phyloP scores from a whole-genome alignment of 1,140 invertebrate species.

The Camponotus vicinus region DNA sequence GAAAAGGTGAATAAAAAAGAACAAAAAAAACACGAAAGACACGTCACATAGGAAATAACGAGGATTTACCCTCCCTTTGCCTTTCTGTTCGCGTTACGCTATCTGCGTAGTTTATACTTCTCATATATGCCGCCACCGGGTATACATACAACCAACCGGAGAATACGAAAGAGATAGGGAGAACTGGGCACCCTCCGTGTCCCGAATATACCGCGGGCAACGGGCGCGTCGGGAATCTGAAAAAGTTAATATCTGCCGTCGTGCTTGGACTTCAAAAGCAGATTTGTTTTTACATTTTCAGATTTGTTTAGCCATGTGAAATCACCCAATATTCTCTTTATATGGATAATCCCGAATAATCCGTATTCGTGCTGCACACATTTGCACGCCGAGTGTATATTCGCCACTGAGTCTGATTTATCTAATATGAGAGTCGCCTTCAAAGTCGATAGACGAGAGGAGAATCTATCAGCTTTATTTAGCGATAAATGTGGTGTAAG shows the following conservation, averaged over 20 bases:
- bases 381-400: too few species aligned
- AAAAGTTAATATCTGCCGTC: slow-evolving; percentile 83
- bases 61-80: background rate
- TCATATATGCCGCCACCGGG: slow-evolving; percentile 54
- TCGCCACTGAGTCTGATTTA: slow-evolving; percentile 31
- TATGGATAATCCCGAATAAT: background rate
- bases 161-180: background rate
- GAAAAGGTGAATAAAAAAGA: background rate
- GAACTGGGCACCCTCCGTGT: slow-evolving; percentile 53
- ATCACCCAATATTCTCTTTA: background rate
- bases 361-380: background rate
- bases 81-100: slow-evolving; percentile 65
- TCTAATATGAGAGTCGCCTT: slow-evolving; percentile 46
- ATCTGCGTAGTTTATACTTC: slow-evolving; percentile 73
- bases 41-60: slow-evolving; percentile 49
- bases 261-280: slow-evolving; percentile 81
- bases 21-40: slow-evolving; percentile 32
- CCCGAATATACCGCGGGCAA: slow-evolving; percentile 74
- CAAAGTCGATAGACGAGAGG: slow-evolving; percentile 24
- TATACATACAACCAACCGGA: slow-evolving; percentile 4
- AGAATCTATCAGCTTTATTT: background rate
- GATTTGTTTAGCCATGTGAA: slow-evolving; percentile 76
- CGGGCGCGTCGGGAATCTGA: slow-evolving; percentile 79
- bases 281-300: slow-evolving; percentile 83
- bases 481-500: background rate